phyloP scores from a whole-genome alignment of 2,888 invertebrate genomes.

The Protophormia terraenovae region DNA sequence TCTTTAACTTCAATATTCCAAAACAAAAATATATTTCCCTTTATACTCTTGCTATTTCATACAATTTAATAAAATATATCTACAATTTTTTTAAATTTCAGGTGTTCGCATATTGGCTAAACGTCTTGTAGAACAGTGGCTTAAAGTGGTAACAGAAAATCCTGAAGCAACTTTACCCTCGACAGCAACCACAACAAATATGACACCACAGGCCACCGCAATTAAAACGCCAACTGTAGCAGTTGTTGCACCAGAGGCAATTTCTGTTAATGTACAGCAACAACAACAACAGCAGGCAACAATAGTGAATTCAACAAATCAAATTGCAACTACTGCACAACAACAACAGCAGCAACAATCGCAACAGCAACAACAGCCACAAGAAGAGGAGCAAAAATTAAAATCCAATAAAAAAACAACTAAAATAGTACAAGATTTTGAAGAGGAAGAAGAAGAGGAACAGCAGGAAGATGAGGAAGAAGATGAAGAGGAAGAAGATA shows the following conservation, averaged over 20 bases:
- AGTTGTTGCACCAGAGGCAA: slow-evolving; percentile 60
- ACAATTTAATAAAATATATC: background rate
- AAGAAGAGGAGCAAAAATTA: slow-evolving; percentile 36
- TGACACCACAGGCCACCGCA: slow-evolving; percentile 21
- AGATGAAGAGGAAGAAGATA: slow-evolving; percentile 1
- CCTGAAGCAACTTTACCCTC: slow-evolving; percentile 75
- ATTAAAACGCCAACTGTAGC: slow-evolving; percentile 51
- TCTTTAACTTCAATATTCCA: too few species aligned
- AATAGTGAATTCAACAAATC: slow-evolving; percentile 45
- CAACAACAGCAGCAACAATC: slow-evolving; percentile 31
- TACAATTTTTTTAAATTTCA: slow-evolving; percentile 74
- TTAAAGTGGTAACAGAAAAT: slow-evolving; percentile 92
- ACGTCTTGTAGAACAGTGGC: slow-evolving; percentile 93
- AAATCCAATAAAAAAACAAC: slow-evolving; percentile 23
- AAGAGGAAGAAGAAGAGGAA: slow-evolving; percentile 20
- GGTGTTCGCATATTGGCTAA: slow-evolving; percentile 90
- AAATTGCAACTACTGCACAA: background rate
- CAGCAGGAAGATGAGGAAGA: background rate
- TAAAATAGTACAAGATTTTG: slow-evolving; percentile 27
- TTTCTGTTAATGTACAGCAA: slow-evolving; percentile 46
- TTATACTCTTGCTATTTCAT: too few species aligned
- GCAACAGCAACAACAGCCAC: slow-evolving; percentile 9
- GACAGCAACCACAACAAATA: slow-evolving; percentile 41
- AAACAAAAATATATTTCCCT: too few species aligned
- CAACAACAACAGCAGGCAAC: slow-evolving; percentile 59